Conservation (phyloP, 1,140 invertebrate genomes). For the Pogonus chalceus region DNA sequence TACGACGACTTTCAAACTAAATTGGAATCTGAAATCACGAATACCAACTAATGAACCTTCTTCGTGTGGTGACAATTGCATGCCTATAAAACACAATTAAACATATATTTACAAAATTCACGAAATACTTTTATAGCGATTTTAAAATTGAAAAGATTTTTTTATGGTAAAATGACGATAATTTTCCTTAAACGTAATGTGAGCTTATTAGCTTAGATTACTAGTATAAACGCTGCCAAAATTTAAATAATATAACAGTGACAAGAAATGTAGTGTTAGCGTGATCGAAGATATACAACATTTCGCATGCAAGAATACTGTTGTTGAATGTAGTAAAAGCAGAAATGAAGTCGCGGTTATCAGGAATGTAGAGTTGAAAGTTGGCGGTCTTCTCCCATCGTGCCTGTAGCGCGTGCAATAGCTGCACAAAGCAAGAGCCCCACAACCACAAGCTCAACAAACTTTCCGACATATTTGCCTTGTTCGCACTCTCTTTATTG, state of each 20-base stretch:
- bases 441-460: neutral
- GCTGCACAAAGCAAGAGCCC: neutral
- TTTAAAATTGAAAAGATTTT: no score
- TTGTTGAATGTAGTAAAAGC: neutral
- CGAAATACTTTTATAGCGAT: no score
- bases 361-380: neutral
- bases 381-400: neutral
- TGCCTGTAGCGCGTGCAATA: neutral
- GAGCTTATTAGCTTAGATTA: no score
- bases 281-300: neutral
- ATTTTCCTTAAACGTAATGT: no score
- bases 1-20: conserved; percentile 1
- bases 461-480: neutral
- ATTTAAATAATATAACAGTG: no score
- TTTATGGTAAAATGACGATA: no score
- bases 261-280: neutral
- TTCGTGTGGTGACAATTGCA: no score
- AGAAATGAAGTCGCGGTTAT: neutral
- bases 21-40: conserved; percentile 1
- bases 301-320: neutral
- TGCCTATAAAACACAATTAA: no score
- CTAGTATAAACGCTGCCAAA: no score
- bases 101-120: no score
- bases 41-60: neutral
- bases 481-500: neutral